These are phyloP conservation scores for Theonella swinhoei DNA, from an alignment of 37 sponge, comb jelly and placozoan genomes.

Conservation along the genomic window DNA sequence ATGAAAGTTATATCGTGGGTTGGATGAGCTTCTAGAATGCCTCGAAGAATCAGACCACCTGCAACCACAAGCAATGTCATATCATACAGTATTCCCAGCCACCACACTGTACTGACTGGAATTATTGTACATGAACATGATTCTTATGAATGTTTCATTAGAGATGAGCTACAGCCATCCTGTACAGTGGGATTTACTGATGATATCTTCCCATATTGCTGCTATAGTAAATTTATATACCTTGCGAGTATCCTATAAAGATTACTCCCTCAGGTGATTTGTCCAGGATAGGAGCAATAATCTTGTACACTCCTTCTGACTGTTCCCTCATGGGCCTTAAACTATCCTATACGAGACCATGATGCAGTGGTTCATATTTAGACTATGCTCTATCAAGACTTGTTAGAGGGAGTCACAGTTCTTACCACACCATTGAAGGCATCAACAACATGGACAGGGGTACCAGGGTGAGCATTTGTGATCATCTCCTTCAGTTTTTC, in stretches of 20 bases:
- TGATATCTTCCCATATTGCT: too few species aligned
- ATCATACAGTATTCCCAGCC: too few species aligned
- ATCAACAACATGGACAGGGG: constrained; percentile 62
- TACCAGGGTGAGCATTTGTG: constrained; percentile 65
- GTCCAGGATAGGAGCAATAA: background rate
- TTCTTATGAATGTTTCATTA: too few species aligned
- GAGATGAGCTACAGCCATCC: too few species aligned
- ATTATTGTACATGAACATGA: too few species aligned
- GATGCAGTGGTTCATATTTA: too few species aligned
- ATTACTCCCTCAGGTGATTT: background rate
- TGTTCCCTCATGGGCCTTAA: background rate
- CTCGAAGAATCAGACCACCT: background rate
- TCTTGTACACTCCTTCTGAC: background rate
- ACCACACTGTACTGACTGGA: too few species aligned
- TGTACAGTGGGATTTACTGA: background rate
- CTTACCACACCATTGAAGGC: constrained; percentile 40
- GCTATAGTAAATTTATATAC: background rate
- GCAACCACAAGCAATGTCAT: too few species aligned
- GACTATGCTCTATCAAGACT: too few species aligned
- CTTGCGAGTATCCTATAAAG: background rate
- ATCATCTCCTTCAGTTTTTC: background rate
- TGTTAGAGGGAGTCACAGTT: too few species aligned
- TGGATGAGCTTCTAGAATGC: background rate
- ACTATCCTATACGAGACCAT: background rate
- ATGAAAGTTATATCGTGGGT: background rate